Evolutionary conservation across 2,113 vertebrate genomes (phyloP).

Genomic region (Hypanus sabinus): DNA sequence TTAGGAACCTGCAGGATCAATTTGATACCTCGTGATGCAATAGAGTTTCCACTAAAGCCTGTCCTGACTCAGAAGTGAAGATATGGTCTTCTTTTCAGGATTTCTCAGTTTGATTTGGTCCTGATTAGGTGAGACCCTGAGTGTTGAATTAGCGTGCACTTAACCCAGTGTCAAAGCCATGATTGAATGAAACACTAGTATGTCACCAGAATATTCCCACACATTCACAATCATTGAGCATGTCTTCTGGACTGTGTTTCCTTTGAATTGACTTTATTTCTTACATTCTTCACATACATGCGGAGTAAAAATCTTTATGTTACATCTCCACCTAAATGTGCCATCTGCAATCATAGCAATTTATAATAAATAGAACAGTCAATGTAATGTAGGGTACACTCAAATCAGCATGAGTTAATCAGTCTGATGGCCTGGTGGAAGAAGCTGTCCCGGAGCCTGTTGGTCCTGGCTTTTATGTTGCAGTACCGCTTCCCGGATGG

Average conservation of each 20-base stretch:
- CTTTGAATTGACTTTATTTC: no score
- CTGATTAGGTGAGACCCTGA: not conserved
- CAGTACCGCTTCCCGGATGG: no score
- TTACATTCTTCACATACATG: no score
- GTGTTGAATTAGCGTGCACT: not conserved
- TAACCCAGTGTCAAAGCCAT: not conserved
- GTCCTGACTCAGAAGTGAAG: not conserved
- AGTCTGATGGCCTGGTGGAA: no score
- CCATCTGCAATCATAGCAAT: no score
- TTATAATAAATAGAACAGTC: no score
- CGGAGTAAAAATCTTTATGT: no score
- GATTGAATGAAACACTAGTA: not conserved
- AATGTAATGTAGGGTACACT: no score
- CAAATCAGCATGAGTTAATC: no score
- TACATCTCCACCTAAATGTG: no score
- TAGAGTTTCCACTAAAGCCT: not conserved
- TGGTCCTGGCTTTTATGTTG: no score
- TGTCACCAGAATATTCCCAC: not conserved
- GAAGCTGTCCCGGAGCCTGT: no score
- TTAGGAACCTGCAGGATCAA: not conserved
- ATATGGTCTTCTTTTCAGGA: not conserved
- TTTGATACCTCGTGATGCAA: not conserved
- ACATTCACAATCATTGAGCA: not conserved
- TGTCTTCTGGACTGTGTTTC: not conserved
- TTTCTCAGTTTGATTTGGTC: not conserved